Evolutionary conservation across 2,797 vertebrate genomes (phyloP).

Genomic region (Pseudochirops corinnae): DNA sequence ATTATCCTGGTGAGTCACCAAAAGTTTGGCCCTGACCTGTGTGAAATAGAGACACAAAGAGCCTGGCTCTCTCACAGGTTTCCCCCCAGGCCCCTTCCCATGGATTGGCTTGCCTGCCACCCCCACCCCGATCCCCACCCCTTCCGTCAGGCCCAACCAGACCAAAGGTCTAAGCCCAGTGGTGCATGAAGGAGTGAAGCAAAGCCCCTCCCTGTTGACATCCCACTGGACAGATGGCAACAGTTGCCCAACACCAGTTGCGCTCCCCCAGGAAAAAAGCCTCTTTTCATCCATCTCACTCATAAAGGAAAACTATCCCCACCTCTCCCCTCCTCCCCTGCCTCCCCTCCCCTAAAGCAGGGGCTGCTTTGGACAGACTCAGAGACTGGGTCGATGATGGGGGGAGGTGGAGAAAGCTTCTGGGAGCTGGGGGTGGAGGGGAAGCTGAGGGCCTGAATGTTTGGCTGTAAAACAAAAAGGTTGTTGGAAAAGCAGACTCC

Average conservation of each 20-base stretch:
- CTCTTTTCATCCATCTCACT: constrained; percentile 76
- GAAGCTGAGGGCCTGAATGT: constrained; percentile 25
- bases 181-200: constrained; percentile 79
- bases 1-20: constrained; percentile 48
- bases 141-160: constrained; percentile 13
- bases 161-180: constrained; percentile 84
- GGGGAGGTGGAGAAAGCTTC: background rate
- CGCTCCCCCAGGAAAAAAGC: constrained; percentile 55
- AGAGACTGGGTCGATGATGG: background rate
- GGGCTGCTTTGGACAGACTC: background rate
- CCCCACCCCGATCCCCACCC: constrained; percentile 34
- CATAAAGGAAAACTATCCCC: constrained; percentile 68
- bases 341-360: constrained; percentile 2
- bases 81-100: constrained; percentile 2
- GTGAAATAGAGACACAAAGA: constrained; percentile 71
- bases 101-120: background rate
- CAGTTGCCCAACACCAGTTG: constrained; percentile 81
- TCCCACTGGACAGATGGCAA: constrained; percentile 84
- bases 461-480: constrained; percentile 74
- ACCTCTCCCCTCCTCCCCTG: background rate
- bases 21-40: constrained; percentile 73
- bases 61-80: constrained; percentile 64
- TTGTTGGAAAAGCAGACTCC: constrained; percentile 49
- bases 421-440: constrained; percentile 30
- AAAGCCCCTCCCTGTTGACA: constrained; percentile 65